Conservation (phyloP, 1,140 invertebrate species). For the Drosophila bocki region DNA sequence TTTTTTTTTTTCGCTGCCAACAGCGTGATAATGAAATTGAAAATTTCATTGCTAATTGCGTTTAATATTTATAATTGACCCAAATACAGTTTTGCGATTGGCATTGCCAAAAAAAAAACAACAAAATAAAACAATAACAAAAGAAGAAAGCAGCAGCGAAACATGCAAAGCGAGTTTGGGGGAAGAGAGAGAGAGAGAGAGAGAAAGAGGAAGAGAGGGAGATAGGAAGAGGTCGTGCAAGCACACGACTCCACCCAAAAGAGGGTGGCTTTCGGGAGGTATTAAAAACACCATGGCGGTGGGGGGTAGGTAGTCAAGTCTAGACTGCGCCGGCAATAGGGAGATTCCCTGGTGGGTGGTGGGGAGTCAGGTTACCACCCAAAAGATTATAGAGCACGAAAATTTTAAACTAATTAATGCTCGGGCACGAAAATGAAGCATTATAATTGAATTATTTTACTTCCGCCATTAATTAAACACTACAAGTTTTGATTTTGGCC, state of each 20-base stretch:
- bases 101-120: conserved; percentile 62
- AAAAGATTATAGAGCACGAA: neutral
- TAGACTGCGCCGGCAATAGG: conserved; percentile 2
- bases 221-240: neutral
- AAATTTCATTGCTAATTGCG: conserved; percentile 84
- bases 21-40: conserved; percentile 81
- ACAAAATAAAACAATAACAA: conserved; percentile 21
- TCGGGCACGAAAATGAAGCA: neutral
- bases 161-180: conserved; percentile 23
- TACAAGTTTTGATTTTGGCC: neutral
- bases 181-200: conserved; percentile 2
- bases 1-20: conserved; percentile 22
- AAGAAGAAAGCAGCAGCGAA: conserved; percentile 42
- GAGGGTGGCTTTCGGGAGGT: conserved; percentile 3
- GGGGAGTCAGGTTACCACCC: neutral
- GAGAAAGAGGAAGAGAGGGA: neutral
- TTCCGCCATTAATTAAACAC: neutral
- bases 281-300: no score
- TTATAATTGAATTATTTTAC: neutral
- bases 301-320: neutral
- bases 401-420: conserved; percentile 1
- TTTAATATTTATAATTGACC: conserved; percentile 84
- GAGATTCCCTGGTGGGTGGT: neutral
- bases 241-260: conserved; percentile 18
- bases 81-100: conserved; percentile 71